Evolutionary conservation across 2,797 vertebrate genomes (phyloP).

Genomic region (Pitangus sulphuratus): DNA sequence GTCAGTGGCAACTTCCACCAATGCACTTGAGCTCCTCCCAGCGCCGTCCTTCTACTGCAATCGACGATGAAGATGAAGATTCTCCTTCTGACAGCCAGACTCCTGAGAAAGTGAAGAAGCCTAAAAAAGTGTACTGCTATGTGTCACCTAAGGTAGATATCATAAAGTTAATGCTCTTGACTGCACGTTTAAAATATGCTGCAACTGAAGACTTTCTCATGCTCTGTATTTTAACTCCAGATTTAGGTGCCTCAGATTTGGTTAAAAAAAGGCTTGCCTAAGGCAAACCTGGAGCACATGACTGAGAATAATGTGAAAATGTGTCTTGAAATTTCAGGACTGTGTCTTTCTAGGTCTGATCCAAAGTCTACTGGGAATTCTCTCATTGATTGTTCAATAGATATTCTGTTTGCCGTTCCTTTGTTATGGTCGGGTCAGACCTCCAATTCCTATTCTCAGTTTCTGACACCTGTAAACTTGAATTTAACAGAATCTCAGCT

Average conservation of each 20-base stretch:
- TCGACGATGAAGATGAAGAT: slow-evolving; percentile 93
- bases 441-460: background rate
- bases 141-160: slow-evolving; percentile 94
- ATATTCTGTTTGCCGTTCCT: background rate
- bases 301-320: background rate
- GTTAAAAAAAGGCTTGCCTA: background rate
- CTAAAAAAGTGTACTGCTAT: slow-evolving; percentile 99
- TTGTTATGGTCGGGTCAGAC: background rate
- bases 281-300: background rate
- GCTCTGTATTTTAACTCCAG: background rate
- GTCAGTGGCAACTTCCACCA: slow-evolving; percentile 90
- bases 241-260: background rate
- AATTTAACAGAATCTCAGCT: background rate
- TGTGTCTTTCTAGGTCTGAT: background rate
- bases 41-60: slow-evolving; percentile 88
- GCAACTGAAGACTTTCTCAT: background rate
- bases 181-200: background rate
- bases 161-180: background rate
- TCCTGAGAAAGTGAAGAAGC: slow-evolving; percentile 96
- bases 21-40: slow-evolving; percentile 86
- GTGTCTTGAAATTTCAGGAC: background rate
- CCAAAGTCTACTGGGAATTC: background rate
- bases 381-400: background rate
- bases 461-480: background rate
- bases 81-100: slow-evolving; percentile 90